Evolutionary conservation across 2,888 invertebrate genomes (phyloP).

Genomic region (Noctua pronuba): DNA sequence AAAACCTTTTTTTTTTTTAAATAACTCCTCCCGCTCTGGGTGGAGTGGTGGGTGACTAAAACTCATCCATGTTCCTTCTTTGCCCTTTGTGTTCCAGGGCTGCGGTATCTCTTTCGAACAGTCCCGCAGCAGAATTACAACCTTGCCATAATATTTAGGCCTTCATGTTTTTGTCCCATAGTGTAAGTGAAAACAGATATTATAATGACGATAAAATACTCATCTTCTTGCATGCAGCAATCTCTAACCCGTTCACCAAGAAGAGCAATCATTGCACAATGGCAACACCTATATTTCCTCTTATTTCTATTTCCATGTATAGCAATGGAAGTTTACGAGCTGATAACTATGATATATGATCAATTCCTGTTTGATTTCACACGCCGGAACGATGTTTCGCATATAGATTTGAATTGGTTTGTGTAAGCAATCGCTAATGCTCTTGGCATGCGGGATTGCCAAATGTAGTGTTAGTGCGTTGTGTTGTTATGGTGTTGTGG

Average conservation of each 20-base stretch:
- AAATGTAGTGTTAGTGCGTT: constrained; percentile 42
- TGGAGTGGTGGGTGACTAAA: too few species aligned
- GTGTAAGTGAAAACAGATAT: background rate
- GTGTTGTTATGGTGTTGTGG: constrained; percentile 9
- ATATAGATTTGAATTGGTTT: constrained; percentile 62
- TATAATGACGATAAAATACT: constrained; percentile 26
- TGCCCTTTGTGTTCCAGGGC: too few species aligned
- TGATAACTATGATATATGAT: constrained; percentile 51
- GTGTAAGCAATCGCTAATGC: constrained; percentile 56
- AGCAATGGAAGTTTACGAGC: constrained; percentile 49
- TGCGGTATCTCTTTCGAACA: too few species aligned
- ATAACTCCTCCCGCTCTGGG: too few species aligned
- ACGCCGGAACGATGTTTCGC: constrained; percentile 48
- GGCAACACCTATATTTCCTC: background rate
- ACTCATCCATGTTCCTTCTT: too few species aligned
- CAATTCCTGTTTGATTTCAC: constrained; percentile 53
- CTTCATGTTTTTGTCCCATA: background rate
- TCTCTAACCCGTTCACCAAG: too few species aligned
- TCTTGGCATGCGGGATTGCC: constrained; percentile 56
- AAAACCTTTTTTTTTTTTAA: too few species aligned
- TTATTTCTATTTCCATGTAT: constrained; percentile 42
- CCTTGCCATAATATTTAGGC: background rate
- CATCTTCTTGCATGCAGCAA: background rate
- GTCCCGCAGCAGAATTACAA: too few species aligned
- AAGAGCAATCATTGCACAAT: constrained; percentile 17